Evolutionary conservation across 64 coral and sea anemone species (phyloP).

Genomic region (Montipora foliosa): DNA sequence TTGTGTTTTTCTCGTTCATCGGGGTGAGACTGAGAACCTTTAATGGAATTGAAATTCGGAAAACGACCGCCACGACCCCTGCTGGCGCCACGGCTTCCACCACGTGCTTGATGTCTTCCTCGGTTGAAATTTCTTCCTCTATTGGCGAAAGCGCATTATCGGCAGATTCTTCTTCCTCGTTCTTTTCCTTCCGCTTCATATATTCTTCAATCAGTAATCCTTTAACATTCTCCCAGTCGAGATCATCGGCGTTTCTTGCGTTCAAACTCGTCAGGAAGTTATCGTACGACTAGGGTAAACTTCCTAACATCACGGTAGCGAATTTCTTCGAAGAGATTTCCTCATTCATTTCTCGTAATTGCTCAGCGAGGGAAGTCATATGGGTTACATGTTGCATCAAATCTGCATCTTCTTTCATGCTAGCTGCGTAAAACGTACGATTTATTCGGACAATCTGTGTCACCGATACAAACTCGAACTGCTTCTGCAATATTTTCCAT

Average conservation of each 20-base stretch:
- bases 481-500: conserved; percentile 35
- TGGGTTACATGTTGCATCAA: conserved; percentile 55
- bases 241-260: conserved; percentile 58
- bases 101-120: conserved; percentile 48
- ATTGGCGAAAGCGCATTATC: conserved; percentile 23
- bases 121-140: conserved; percentile 3
- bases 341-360: conserved; percentile 58
- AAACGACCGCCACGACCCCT: background rate
- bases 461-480: conserved; percentile 66
- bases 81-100: background rate
- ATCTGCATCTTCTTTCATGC: conserved; percentile 42
- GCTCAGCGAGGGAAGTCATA: conserved; percentile 64
- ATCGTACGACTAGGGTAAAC: conserved; percentile 63
- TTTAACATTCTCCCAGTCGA: conserved; percentile 59
- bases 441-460: conserved; percentile 55
- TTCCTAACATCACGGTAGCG: conserved; percentile 38
- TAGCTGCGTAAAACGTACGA: conserved; percentile 57
- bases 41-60: background rate
- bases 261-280: conserved; percentile 67
- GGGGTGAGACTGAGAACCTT: background rate
- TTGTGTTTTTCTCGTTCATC: conserved; percentile 51
- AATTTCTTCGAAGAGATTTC: conserved; percentile 70
- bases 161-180: conserved; percentile 28
- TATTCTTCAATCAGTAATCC: conserved; percentile 58
- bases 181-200: conserved; percentile 59